These are phyloP conservation scores for Cordilura impudica DNA, from an alignment of 2,888 invertebrate genomes.

Conservation along the genomic window DNA sequence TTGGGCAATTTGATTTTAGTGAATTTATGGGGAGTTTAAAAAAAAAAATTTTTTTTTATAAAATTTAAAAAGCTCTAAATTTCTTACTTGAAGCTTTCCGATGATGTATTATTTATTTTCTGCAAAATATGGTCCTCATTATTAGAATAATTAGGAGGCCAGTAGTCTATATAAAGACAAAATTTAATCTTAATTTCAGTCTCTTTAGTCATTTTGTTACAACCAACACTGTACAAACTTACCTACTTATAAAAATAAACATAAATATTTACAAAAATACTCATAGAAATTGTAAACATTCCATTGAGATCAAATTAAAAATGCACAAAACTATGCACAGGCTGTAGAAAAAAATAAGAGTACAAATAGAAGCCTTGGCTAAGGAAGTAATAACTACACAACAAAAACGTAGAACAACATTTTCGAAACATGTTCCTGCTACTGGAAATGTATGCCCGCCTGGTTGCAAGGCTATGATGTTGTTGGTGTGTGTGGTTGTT, in stretches of 20 bases:
- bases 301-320: slow-evolving; percentile 63
- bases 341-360: neutral
- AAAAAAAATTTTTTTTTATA: too few relatives aligned
- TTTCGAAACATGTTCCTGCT: neutral
- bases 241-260: slow-evolving; percentile 70
- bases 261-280: slow-evolving; percentile 57
- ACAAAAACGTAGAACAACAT: neutral
- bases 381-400: neutral
- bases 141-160: too few relatives aligned
- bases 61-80: too few relatives aligned
- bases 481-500: slow-evolving; percentile 40
- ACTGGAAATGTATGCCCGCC: slow-evolving; percentile 11
- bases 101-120: too few relatives aligned
- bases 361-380: neutral
- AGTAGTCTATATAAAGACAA: too few relatives aligned
- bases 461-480: slow-evolving; percentile 20
- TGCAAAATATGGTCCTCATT: too few relatives aligned
- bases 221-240: too few relatives aligned
- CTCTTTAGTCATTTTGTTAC: too few relatives aligned
- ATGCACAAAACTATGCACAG: slow-evolving; percentile 36
- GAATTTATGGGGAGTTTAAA: too few relatives aligned
- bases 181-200: too few relatives aligned
- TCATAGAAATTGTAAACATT: slow-evolving; percentile 63
- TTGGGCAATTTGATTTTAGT: too few relatives aligned
- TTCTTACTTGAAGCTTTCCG: too few relatives aligned